A percentile compares a stretch with the other conserved stretches of the same genome.
Evolutionary conservation across 2,113 vertebrate genomes (phyloP).

Genomic region (Sylvilagus bachmani): DNA sequence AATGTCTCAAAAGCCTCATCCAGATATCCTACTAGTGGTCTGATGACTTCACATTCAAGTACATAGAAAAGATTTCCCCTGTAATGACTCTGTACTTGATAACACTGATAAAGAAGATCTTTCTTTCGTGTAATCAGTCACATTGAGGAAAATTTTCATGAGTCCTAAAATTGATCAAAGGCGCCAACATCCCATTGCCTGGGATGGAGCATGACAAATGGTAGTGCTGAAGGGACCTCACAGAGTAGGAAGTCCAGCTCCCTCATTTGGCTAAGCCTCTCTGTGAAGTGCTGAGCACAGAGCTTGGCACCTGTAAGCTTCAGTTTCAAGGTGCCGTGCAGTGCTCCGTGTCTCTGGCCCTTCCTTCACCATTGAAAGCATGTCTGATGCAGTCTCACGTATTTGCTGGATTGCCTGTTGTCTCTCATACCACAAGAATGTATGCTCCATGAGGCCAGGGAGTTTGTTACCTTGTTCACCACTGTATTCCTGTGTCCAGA

Average conservation of each 20-base stretch:
- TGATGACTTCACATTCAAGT: conserved; percentile 64
- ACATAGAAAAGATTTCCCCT: conserved; percentile 34
- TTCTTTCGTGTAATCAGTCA: conserved; percentile 20
- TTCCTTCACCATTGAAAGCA: not conserved
- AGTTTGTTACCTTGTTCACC: not conserved
- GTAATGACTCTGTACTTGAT: conserved; percentile 58
- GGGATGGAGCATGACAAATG: not conserved
- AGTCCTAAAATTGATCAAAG: conserved; percentile 47
- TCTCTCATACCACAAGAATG: not conserved
- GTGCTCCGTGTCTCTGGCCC: not conserved
- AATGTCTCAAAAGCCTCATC: conserved; percentile 58
- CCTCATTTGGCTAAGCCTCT: not conserved
- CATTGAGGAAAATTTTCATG: conserved; percentile 11
- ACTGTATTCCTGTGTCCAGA: not conserved
- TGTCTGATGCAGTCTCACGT: conserved; percentile 9
- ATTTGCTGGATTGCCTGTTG: not conserved
- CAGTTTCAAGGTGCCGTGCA: not conserved
- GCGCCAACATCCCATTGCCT: conserved; percentile 5
- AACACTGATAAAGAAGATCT: conserved; percentile 60
- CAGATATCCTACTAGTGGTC: not conserved
- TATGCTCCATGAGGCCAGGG: not conserved
- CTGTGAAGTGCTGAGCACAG: not conserved
- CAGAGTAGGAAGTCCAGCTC: not conserved
- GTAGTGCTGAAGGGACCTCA: not conserved
- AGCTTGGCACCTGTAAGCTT: not conserved